Evolutionary conservation across 2,797 vertebrate genomes (phyloP), one percentile per base, ranked within the genome.

Genomic region (Sciaenops ocellatus): DNA sequence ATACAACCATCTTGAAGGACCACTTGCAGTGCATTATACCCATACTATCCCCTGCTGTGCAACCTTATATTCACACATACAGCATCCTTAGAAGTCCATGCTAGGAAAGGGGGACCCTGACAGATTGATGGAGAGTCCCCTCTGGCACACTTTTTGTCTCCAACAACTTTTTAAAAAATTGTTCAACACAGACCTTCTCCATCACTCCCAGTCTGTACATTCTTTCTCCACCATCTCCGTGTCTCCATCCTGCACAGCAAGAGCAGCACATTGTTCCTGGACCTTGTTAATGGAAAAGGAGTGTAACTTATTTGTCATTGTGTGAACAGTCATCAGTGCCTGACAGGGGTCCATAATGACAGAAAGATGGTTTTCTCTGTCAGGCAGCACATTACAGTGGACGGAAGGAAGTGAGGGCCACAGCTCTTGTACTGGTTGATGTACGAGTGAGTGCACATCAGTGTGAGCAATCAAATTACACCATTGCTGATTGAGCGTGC

Each of bases 1-100:
- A 92, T 78, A 75, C 72, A 79, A 86, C 92, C 94, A 95, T 95
- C 93, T 93, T 94, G 94, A 83, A 94, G 74, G 83, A 91, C 83
- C 87, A 85, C 89, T 90, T 85, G 74, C 88, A 84, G 85, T 83
- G 83, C 64, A 67, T 91, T 83, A 79, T 69, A 89, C 78, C 82
- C 62, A 84, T 77, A 78, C 63, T 78, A 26, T 64, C 79, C 67
- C 82, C 77, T 83, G 74, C 80, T 74, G 76, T 0, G 30, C 61
- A 72, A 61, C 34, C 47, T 34, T 59, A 13, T 48, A 87, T 85
- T 83, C 82, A 74, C 52, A 85, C 83, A 79, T 79, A 83, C 64
- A 80, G 18, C 63, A 64, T 82, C 73, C 44, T 79, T 71, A 77
- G 44, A 84, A 79, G 64, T 68, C 74, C 83, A 80, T 64, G 88